These are phyloP conservation scores for Ceratothoa steindachneri DNA, from an alignment of 2,888 invertebrate genomes.

Conservation along the genomic window DNA sequence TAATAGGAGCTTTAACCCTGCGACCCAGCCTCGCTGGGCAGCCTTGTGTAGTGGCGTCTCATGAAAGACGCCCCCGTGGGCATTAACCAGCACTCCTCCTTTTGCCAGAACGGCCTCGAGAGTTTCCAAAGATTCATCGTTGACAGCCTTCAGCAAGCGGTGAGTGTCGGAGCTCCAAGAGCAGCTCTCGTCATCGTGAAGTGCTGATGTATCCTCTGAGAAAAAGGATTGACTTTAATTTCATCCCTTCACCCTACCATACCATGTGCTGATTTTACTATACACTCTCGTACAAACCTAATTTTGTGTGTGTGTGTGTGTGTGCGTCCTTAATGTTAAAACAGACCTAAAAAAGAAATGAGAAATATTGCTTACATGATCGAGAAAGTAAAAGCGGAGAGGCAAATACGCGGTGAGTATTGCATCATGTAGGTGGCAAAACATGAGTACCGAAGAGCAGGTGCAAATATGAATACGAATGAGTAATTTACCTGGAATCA, in stretches of 20 bases:
- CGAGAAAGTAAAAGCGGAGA: not conserved
- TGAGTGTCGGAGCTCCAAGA: not conserved
- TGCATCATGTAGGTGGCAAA: not conserved
- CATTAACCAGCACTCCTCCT: slow-evolving; percentile 40
- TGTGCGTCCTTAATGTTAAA: too few relatives aligned
- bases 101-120: slow-evolving; percentile 25
- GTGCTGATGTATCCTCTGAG: not conserved
- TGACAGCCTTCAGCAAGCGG: slow-evolving; percentile 28
- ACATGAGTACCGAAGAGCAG: not conserved
- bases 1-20: slow-evolving; percentile 36
- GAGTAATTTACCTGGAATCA: not conserved
- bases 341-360: too few relatives aligned
- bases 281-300: too few relatives aligned
- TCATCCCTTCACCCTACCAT: too few relatives aligned
- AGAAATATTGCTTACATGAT: not conserved
- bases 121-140: slow-evolving; percentile 22
- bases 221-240: not conserved
- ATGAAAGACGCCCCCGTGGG: slow-evolving; percentile 44
- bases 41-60: slow-evolving; percentile 47
- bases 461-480: not conserved
- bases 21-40: slow-evolving; percentile 37
- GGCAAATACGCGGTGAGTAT: not conserved
- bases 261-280: too few relatives aligned
- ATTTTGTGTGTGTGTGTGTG: too few relatives aligned
- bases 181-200: not conserved